phyloP scores from a whole-genome alignment of 2,113 vertebrate species.

The Bos javanicus region DNA sequence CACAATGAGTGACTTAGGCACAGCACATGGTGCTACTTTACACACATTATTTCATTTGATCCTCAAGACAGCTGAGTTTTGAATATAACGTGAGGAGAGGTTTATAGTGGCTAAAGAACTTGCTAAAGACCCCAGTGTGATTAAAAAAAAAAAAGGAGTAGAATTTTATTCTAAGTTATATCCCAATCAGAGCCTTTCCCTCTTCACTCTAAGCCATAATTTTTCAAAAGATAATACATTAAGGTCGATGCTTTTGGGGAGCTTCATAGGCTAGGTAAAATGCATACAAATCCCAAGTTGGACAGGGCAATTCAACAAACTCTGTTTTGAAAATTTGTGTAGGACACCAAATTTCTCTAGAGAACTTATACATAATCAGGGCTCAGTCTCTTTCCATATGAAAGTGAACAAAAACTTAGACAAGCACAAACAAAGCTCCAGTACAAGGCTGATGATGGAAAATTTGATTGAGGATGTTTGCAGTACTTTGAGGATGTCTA shows the following conservation, averaged over 20 bases:
- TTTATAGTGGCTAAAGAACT: background rate
- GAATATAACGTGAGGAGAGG: background rate
- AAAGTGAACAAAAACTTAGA: background rate
- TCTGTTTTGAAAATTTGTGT: background rate
- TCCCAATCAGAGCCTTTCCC: background rate
- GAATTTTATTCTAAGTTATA: background rate
- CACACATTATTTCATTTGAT: background rate
- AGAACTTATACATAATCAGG: background rate
- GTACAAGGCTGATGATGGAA: background rate
- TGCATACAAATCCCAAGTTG: background rate
- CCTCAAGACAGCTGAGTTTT: background rate
- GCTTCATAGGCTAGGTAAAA: background rate
- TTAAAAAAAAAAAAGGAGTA: background rate
- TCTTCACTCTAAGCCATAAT: background rate
- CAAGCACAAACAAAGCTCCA: background rate
- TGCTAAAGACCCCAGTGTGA: background rate
- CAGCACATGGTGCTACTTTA: background rate
- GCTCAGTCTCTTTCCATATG: background rate
- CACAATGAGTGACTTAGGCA: background rate
- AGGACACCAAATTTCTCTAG: background rate
- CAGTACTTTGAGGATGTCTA: background rate
- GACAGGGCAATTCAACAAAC: background rate
- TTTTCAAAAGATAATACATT: background rate
- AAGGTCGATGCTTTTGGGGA: accelerated
- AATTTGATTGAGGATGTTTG: background rate